Evolutionary conservation across 2,113 vertebrate species (phyloP).

Genomic region (Pycnonotus jocosus): DNA sequence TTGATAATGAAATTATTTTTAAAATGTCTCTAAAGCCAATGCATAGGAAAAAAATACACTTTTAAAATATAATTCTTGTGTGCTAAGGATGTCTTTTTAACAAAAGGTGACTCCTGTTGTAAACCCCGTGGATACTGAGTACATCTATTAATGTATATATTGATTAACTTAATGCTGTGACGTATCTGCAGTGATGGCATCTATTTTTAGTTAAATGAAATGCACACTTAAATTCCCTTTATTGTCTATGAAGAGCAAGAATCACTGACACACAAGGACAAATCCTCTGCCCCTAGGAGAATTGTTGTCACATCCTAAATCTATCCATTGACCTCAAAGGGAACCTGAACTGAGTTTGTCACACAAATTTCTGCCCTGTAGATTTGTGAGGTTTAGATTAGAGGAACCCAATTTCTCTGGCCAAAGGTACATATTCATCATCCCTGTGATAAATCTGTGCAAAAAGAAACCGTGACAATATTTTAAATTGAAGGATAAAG

Average conservation of each 20-base stretch:
- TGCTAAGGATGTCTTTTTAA: not conserved
- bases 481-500: not conserved
- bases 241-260: not conserved
- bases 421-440: not conserved
- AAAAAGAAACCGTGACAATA: not conserved
- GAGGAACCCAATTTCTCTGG: not conserved
- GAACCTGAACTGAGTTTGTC: not conserved
- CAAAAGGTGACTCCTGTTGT: not conserved
- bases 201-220: not conserved
- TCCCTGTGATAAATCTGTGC: not conserved
- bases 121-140: not conserved
- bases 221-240: not conserved
- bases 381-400: not conserved
- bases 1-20: not conserved
- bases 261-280: not conserved
- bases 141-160: not conserved
- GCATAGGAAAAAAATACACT: not conserved
- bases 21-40: not conserved
- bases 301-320: not conserved
- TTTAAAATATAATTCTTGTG: not conserved
- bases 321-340: not conserved
- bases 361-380: not conserved
- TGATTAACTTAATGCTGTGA: not conserved
- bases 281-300: not conserved
- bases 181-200: not conserved